phyloP scores from a whole-genome alignment of 2,797 vertebrate genomes.

The Phaenicophaeus curvirostris region DNA sequence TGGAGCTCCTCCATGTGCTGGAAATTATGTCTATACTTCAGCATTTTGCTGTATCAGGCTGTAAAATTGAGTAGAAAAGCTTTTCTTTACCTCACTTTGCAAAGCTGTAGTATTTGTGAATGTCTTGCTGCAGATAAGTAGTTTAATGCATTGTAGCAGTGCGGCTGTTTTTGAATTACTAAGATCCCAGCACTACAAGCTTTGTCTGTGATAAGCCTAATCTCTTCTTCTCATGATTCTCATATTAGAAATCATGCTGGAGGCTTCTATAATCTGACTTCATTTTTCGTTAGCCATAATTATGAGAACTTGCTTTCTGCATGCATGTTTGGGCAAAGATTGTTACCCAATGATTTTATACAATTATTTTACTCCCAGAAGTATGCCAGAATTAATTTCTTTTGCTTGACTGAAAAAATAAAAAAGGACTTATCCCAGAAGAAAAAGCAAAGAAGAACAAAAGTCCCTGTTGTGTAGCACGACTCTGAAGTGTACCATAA shows the following conservation, averaged over 20 bases:
- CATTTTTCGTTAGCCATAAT: slow-evolving; percentile 46
- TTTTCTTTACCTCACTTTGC: neutral
- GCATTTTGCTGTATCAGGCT: neutral
- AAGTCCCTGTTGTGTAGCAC: neutral
- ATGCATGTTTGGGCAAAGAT: slow-evolving; percentile 53
- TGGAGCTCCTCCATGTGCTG: neutral
- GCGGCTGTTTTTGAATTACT: neutral
- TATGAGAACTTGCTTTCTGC: slow-evolving; percentile 65
- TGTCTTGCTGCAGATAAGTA: neutral
- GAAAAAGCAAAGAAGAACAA: neutral
- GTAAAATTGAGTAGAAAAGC: neutral
- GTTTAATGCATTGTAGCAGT: neutral
- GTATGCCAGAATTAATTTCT: slow-evolving; percentile 26
- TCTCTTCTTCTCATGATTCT: slow-evolving; percentile 56
- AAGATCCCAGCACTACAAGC: neutral
- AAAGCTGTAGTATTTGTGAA: neutral
- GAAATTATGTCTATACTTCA: neutral
- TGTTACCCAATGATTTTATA: slow-evolving; percentile 49
- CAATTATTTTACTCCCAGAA: slow-evolving; percentile 42
- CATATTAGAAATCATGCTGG: slow-evolving; percentile 34
- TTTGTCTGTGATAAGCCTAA: slow-evolving; percentile 49
- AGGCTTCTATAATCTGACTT: slow-evolving; percentile 50
- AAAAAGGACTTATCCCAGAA: neutral
- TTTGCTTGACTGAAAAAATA: neutral
- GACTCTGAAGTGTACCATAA: neutral